Evolutionary conservation across 2,888 invertebrate genomes (phyloP), one percentile per base, ranked within the genome.

Genomic region (Apotomis betuletana): DNA sequence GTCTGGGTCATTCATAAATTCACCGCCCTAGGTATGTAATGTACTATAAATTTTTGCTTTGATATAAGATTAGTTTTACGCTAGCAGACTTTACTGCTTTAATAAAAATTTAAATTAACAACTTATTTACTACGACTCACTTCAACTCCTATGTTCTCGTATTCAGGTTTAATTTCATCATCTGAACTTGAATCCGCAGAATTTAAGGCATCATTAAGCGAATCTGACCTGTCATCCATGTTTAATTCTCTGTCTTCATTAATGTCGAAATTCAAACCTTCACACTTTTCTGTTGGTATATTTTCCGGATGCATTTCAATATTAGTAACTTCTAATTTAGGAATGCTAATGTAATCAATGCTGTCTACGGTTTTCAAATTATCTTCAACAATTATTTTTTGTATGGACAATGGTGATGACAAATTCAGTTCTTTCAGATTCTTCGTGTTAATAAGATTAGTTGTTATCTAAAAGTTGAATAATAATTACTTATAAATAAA

Each of bases 381-480:
- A 61, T 38, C n/a, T 49, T 61, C 65, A 67, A 64, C 27, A 27
- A 27, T 27, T 27, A 27, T 27, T 27, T 27, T 27, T 27, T 60
- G 67, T 38, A 44, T 69, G 10, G 57, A 68, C 38, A 83, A 63
- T 44, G 76, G 15, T 3, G 80, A 78, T 10, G 67, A 70, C 9
- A 82, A 67, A 55, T 81, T 80, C 41, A 81, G 71, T 6, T 77
- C 68, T 5, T 69, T 62, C 64, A 81, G 78, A 27, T 79, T 75
- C 60, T 74, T 73, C 63, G 74, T 55, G 65, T 74, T 75, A 27
- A 84, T 77, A 0, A 81, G 75, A 44, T 12, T 12, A 75, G 77
- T 77, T 4, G 75, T 79, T 44, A 85, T 74, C 84, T 84, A 15
- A 81, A 62, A 52, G 46, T 27, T 54, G 5, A 4, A 41, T 5